Conservation (phyloP, 2,113 vertebrate species). For the Callospermophilus lateralis region DNA sequence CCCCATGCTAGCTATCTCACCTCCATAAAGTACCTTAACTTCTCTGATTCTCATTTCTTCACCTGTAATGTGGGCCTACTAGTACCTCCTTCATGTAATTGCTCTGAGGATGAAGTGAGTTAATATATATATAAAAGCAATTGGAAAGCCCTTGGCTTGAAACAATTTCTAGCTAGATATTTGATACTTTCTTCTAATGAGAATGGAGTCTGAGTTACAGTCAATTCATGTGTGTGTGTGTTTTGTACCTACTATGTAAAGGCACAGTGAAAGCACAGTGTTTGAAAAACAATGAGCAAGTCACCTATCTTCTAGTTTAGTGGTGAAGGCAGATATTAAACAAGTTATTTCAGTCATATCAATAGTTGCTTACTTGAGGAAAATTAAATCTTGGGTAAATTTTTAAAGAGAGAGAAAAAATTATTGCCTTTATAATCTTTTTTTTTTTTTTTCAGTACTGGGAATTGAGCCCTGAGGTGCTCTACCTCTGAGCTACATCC, state of each 20-base stretch:
- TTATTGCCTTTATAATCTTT: neutral
- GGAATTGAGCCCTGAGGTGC: neutral
- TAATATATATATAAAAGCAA: neutral
- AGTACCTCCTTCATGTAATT: neutral
- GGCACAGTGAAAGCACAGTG: neutral
- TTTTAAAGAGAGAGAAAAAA: neutral
- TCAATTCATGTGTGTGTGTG: neutral
- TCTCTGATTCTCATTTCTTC: neutral
- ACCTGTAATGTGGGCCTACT: neutral
- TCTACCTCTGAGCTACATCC: neutral
- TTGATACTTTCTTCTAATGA: conserved; percentile 35
- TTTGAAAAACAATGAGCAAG: neutral
- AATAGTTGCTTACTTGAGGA: neutral
- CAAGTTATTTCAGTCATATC: neutral
- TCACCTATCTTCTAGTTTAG: neutral
- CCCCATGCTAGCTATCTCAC: neutral
- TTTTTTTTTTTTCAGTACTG: neutral
- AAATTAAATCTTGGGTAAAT: conserved; percentile 38
- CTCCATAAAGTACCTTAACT: neutral
- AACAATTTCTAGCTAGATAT: conserved; percentile 33
- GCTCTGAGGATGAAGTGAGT: neutral
- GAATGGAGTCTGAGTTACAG: neutral
- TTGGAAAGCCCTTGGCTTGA: conserved; percentile 18
- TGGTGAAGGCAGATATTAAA: conserved; percentile 40
- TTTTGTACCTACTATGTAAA: neutral